Evolutionary conservation across 1,140 invertebrate species (phyloP), one percentile per base, ranked within the genome.

Genomic region (Meloidogyne exigua): DNA sequence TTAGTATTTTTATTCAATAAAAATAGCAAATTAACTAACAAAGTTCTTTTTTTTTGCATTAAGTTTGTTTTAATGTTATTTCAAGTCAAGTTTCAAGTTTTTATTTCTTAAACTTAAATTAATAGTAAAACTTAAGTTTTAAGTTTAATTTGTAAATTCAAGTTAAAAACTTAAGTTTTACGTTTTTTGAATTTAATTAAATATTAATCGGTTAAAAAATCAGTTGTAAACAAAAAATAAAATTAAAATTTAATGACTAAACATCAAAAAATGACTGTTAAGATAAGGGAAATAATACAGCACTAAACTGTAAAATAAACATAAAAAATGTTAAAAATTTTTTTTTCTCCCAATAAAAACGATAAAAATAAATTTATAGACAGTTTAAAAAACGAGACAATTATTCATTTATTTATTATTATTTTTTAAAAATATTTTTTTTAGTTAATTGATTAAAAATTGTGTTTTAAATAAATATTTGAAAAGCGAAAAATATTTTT

Each of bases 221-320:
- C 26, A 32, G 26, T 39, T 32, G 1, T 13, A 66, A 39, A 18
- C n/a, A 28, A 66, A 66, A 66, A 1, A 66, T 1, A 26, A 66
- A 67, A 67, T 67, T 5, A 67, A 67, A 15, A 67, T 21, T 67
- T 4, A 28, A 67, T 67, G 66, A 67, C 21, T 67, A 32, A 67
- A 67, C 66, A 67, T 67, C n/a, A 26, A 67, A 25, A 32, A 39
- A 67, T 21, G 9, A 9, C 26, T 67, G 0, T 39, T 32, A 67
- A 67, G 36, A 39, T 39, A 67, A 67, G 5, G 18, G 18, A 15
- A 21, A 39, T 18, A 5, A 18, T 18, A 18, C 18, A 67, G 9
- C 9, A 39, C 9, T 28, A 67, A 67, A 32, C 1, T 32, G 36
- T 67, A n/a, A 67, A 67, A n/a, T n/a, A 66, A 26, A n/a, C 12